phyloP scores from a whole-genome alignment of 2,888 invertebrate species.

The Hypercompe scribonia region DNA sequence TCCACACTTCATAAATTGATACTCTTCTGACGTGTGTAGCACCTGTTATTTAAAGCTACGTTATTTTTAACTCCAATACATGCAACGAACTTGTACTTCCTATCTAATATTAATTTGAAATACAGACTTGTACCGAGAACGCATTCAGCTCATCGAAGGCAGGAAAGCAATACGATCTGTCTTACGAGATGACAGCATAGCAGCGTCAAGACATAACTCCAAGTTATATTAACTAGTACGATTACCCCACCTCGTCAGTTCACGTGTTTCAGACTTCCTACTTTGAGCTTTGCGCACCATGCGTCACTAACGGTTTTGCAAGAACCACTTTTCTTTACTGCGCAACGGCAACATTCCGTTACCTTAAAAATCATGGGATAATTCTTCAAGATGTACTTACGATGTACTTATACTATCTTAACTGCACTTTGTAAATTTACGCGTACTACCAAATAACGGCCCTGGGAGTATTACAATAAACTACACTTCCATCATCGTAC shows the following conservation, averaged over 20 bases:
- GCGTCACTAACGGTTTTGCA: slow-evolving; percentile 68
- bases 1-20: slow-evolving; percentile 45
- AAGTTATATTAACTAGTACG: slow-evolving; percentile 61
- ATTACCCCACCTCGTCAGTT: slow-evolving; percentile 63
- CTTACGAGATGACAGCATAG: slow-evolving; percentile 59
- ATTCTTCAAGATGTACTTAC: slow-evolving; percentile 26
- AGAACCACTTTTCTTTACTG: slow-evolving; percentile 59
- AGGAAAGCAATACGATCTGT: slow-evolving; percentile 64
- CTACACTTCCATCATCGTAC: not conserved
- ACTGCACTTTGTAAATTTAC: not conserved
- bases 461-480: not conserved
- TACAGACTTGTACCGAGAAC: slow-evolving; percentile 51
- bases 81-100: not conserved
- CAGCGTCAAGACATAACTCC: slow-evolving; percentile 61
- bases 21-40: slow-evolving; percentile 36
- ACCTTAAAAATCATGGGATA: slow-evolving; percentile 50
- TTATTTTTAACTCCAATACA: slow-evolving; percentile 8
- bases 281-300: slow-evolving; percentile 58
- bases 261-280: slow-evolving; percentile 69
- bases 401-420: slow-evolving; percentile 11
- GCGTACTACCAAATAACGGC: slow-evolving; percentile 8
- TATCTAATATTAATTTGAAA: slow-evolving; percentile 16
- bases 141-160: slow-evolving; percentile 46
- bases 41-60: slow-evolving; percentile 39
- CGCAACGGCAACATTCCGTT: slow-evolving; percentile 56